phyloP scores from a whole-genome alignment of 2,113 vertebrate species.

The Phaethon lepturus region DNA sequence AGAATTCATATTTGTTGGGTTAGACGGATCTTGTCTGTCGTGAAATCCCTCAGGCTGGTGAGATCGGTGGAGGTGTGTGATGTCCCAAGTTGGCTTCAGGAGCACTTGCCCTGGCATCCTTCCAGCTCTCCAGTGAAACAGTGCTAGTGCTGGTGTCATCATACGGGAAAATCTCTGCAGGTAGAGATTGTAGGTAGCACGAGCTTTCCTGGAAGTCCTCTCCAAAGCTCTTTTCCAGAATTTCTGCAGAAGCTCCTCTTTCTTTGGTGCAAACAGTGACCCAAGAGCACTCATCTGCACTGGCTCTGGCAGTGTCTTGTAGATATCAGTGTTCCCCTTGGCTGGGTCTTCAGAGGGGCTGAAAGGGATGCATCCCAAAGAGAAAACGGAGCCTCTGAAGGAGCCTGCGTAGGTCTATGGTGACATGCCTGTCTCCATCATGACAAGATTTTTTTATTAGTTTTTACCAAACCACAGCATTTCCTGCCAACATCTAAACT shows the following conservation, averaged over 20 bases:
- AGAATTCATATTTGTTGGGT: neutral
- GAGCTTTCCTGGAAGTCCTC: neutral
- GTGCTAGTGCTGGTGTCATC: neutral
- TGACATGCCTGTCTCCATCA: neutral
- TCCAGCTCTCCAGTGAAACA: neutral
- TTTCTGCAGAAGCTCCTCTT: neutral
- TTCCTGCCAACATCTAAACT: neutral
- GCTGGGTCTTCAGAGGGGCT: neutral
- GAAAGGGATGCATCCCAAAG: neutral
- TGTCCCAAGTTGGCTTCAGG: neutral
- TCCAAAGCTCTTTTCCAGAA: neutral
- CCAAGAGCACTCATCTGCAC: neutral
- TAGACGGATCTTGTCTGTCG: neutral
- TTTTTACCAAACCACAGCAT: neutral
- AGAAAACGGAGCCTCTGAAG: accelerated
- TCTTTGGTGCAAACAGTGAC: neutral
- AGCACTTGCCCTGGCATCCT: neutral
- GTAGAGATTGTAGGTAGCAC: neutral
- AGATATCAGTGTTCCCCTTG: neutral
- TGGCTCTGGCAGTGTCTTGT: neutral
- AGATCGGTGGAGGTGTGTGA: neutral
- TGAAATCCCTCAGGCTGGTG: neutral
- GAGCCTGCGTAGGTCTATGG: neutral
- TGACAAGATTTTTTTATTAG: neutral
- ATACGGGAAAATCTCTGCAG: neutral